phyloP scores from a whole-genome alignment of 2,888 invertebrate genomes.

The Trisateles emortualis region DNA sequence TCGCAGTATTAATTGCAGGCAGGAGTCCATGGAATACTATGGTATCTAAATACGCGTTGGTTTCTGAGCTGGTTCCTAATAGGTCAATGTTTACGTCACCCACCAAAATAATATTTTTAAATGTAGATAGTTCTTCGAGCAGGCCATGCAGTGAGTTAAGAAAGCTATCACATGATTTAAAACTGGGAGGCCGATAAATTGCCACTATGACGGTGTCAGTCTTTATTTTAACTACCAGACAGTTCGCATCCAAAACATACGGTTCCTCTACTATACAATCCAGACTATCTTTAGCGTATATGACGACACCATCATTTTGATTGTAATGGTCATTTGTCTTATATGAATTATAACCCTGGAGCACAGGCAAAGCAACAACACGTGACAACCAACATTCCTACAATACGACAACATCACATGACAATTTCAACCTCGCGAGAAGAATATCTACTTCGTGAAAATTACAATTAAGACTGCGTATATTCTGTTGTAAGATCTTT shows the following conservation, averaged over 20 bases:
- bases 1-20: not conserved
- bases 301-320: conserved; percentile 5
- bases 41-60: not conserved
- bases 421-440: not conserved
- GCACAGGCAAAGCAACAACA: conserved; percentile 6
- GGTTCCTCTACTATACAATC: conserved; percentile 3
- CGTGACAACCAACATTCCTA: not conserved
- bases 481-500: not conserved
- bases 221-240: conserved; percentile 3
- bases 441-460: not conserved
- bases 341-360: conserved; percentile 21
- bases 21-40: conserved; percentile 4
- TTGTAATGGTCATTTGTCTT: not conserved
- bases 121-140: not conserved
- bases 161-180: conserved; percentile 2
- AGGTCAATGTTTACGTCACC: conserved; percentile 11
- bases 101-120: conserved; percentile 7
- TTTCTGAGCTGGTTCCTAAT: not conserved
- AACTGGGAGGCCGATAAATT: conserved; percentile 7
- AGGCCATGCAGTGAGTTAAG: not conserved
- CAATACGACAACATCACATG: not conserved
- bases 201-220: conserved; percentile 1
- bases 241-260: not conserved
- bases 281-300: not conserved
- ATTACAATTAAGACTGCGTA: not conserved